Evolutionary conservation across 2,888 invertebrate species (phyloP).

Genomic region (Drosophila phalerata): DNA sequence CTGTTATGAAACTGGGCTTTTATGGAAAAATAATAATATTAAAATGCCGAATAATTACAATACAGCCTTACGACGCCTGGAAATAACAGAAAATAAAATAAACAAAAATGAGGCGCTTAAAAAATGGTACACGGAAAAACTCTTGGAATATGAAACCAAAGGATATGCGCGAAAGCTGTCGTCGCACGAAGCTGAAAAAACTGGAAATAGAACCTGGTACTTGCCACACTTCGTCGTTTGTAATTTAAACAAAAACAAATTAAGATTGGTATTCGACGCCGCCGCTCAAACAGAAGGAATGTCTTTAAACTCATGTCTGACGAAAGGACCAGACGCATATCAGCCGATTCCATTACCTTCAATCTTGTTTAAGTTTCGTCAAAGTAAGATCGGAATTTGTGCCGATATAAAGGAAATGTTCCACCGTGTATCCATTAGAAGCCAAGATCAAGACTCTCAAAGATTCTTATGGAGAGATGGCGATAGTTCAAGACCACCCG

Average conservation of each 20-base stretch:
- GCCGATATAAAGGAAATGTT: too few species aligned
- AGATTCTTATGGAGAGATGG: neutral
- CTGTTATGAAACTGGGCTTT: neutral
- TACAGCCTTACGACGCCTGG: neutral
- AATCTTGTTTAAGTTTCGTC: too few species aligned
- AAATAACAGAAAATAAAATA: neutral
- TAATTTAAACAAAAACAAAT: too few species aligned
- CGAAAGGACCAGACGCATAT: too few species aligned
- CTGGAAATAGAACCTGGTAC: neutral
- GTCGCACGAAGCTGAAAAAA: neutral
- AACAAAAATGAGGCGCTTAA: neutral
- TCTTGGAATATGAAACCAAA: neutral
- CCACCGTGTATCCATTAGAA: neutral
- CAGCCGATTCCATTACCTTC: too few species aligned
- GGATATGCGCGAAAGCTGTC: conserved; percentile 5
- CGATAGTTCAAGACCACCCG: neutral
- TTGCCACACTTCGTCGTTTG: too few species aligned
- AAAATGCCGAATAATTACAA: neutral
- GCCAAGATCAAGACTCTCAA: neutral
- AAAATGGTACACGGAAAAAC: neutral
- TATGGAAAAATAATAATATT: neutral
- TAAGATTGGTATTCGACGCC: too few species aligned
- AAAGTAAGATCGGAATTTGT: too few species aligned
- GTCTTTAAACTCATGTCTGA: too few species aligned
- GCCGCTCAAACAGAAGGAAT: too few species aligned